Base-by-base conservation (phyloP, 2,888 invertebrate genomes). In the Hirtodrosophila duncani region DNA sequence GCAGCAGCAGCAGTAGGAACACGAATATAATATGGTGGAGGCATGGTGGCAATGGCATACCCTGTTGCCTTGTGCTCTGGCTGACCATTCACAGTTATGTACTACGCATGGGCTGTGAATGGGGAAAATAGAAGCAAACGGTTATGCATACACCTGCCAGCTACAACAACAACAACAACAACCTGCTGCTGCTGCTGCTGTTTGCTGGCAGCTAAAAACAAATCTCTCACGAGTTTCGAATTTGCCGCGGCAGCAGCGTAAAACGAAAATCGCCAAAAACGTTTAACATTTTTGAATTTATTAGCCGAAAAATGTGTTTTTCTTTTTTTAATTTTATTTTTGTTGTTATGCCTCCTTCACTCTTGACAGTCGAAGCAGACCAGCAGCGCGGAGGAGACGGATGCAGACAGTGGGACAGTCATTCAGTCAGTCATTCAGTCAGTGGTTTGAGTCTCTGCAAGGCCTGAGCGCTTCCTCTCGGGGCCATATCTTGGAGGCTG, bases 151-250 rank as follows among this genome's bases (percentile, higher is more conserved):
- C 26, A 33, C 5, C 13, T 18, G 9, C n/a, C 42, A 21, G 16
- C 31, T 23, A 8, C 29, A 20, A 6, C 31, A 17, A 30, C 29
- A 11, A 13, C 42, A 41, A 24, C 37, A 26, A 38, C 71, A 55
- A 50, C 53, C 67, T 58, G 59, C 34, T 58, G 59, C 50, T 9
- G 21, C 10, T 16, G 36, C 46, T 30, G 31, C 16, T 34, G 44
- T 11, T 11, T 36, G 10, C 14, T 44, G 21, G 60, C 37, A 44
- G 50, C 51, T 45, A 63, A 50, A 63, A 57, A 51, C 66, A 77
- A 79, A 81, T 79, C 80, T 78, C 80, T 78, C 82, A 78, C 77
- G 80, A 78, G 71, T 81, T 79, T 81, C 69, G 63, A 80, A 78
- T 81, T 81, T 81, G 72, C 77, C 63, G 61, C 53, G 52, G 41